Evolutionary conservation across 2,113 vertebrate species (phyloP).

Genomic region (Macrotis lagotis): DNA sequence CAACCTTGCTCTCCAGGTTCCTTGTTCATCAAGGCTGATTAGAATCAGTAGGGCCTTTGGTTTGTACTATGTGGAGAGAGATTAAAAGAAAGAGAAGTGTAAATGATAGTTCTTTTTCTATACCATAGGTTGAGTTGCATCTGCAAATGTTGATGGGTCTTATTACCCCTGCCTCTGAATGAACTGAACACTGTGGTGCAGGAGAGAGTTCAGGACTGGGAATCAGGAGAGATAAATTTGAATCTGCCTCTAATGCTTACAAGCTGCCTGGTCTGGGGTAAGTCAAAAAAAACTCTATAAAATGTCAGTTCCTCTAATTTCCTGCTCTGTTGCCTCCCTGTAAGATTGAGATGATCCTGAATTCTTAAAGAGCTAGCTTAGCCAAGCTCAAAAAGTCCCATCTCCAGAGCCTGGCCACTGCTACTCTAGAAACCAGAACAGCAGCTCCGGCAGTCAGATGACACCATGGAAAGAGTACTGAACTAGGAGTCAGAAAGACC

Average conservation of each 20-base stretch:
- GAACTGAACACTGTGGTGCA: background rate
- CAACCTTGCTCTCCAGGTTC: slow-evolving; percentile 29
- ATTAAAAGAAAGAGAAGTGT: slow-evolving; percentile 52
- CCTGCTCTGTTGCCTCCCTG: background rate
- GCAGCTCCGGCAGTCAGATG: background rate
- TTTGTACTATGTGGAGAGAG: slow-evolving; percentile 12
- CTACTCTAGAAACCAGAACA: background rate
- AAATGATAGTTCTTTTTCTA: slow-evolving; percentile 51
- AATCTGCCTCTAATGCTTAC: background rate
- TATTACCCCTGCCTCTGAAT: background rate
- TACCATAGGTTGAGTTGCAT: slow-evolving; percentile 43
- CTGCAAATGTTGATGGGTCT: background rate
- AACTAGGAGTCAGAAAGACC: background rate
- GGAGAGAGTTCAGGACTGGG: background rate
- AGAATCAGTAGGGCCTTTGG: background rate
- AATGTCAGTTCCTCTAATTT: background rate
- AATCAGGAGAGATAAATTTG: background rate
- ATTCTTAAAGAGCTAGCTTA: background rate
- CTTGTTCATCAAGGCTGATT: background rate
- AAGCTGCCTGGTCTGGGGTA: background rate
- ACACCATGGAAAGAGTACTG: background rate
- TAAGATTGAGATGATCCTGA: background rate
- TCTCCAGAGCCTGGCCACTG: background rate
- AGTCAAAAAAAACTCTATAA: background rate
- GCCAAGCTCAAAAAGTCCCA: background rate